A percentile compares a stretch with the other conserved stretches of the same genome.
These are phyloP conservation scores for Hydrozoanthus gracilis DNA, from an alignment of 92 coral and sea anemone species.

Conservation along the genomic window DNA sequence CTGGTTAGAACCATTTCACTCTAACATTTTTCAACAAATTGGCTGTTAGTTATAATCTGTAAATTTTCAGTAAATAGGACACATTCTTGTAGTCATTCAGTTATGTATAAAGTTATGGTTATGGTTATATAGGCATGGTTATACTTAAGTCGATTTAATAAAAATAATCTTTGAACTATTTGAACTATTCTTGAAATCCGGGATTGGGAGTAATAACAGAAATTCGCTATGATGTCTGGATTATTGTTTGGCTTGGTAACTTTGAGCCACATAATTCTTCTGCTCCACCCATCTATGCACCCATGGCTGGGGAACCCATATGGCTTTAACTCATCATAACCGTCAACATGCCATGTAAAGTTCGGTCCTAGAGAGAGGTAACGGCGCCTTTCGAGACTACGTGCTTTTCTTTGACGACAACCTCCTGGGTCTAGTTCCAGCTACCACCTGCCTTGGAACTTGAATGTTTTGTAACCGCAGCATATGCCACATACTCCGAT, in stretches of 20 bases:
- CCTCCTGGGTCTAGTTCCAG: slow-evolving; percentile 55
- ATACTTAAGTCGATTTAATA: slow-evolving; percentile 17
- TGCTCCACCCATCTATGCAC: slow-evolving; percentile 48
- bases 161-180: slow-evolving; percentile 4
- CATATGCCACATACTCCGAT: slow-evolving; percentile 47
- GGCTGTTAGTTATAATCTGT: slow-evolving; percentile 34
- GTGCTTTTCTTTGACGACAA: slow-evolving; percentile 15
- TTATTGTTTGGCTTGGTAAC: slow-evolving; percentile 43
- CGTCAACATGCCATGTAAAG: slow-evolving; percentile 52
- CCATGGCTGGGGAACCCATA: slow-evolving; percentile 27
- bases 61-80: slow-evolving; percentile 1
- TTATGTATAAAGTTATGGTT: background rate
- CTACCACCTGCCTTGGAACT: slow-evolving; percentile 51
- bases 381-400: slow-evolving; percentile 32
- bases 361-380: slow-evolving; percentile 46
- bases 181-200: slow-evolving; percentile 33
- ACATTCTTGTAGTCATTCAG: slow-evolving; percentile 7
- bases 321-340: slow-evolving; percentile 44
- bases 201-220: slow-evolving; percentile 20
- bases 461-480: slow-evolving; percentile 39
- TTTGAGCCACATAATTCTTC: slow-evolving; percentile 44
- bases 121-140: slow-evolving; percentile 27
- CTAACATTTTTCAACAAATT: slow-evolving; percentile 30
- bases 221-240: slow-evolving; percentile 29
- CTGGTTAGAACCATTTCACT: slow-evolving; percentile 29